phyloP scores from a whole-genome alignment of 2,888 invertebrate species.

The Spilarctia lutea region DNA sequence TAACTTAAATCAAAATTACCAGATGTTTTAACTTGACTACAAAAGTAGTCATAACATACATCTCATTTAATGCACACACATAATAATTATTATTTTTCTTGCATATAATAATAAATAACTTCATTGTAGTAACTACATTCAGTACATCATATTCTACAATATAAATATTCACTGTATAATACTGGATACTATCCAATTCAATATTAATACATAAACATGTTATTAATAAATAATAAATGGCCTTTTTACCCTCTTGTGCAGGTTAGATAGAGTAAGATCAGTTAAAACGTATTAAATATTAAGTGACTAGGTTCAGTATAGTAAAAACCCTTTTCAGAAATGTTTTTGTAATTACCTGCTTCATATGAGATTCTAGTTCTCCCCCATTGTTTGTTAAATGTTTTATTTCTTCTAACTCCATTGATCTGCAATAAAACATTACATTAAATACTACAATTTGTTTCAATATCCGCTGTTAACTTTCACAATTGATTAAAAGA shows the following conservation, averaged over 20 bases:
- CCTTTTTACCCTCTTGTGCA: too few species aligned
- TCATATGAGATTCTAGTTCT: conserved; percentile 69
- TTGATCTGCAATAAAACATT: conserved; percentile 60
- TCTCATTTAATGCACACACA: too few species aligned
- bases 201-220: neutral
- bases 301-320: too few species aligned
- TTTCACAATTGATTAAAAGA: neutral
- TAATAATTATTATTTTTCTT: neutral
- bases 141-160: neutral
- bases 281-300: neutral
- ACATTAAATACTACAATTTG: neutral
- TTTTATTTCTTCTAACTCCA: conserved; percentile 73
- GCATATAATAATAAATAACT: neutral
- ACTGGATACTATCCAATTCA: neutral
- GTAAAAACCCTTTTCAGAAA: too few species aligned
- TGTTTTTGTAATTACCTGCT: conserved; percentile 58
- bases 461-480: neutral
- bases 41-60: too few species aligned
- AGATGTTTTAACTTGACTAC: too few species aligned
- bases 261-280: neutral
- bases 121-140: neutral
- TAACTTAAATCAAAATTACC: too few species aligned
- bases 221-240: neutral
- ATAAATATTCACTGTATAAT: neutral
- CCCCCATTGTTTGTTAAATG: conserved; percentile 67